These are phyloP conservation scores for Zalophus californianus DNA, from an alignment of 2,797 vertebrate species.

Conservation along the genomic window DNA sequence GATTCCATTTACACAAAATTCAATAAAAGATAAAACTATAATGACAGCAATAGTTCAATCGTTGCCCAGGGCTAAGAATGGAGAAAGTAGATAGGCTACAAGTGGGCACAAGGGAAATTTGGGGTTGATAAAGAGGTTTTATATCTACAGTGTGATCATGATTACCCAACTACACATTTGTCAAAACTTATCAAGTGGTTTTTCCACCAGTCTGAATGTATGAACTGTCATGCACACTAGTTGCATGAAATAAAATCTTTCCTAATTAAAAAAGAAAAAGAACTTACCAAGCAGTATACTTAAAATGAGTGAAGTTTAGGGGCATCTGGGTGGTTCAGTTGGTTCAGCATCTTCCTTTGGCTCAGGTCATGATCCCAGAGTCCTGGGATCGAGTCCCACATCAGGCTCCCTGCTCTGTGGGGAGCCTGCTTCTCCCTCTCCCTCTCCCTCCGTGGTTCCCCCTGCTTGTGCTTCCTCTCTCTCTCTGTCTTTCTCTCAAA, in stretches of 20 bases:
- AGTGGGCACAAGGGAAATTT: too few species aligned
- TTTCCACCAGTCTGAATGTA: background rate
- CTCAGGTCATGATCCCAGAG: too few species aligned
- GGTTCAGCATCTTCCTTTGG: too few species aligned
- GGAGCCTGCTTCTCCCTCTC: too few species aligned
- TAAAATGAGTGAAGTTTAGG: background rate
- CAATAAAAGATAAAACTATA: background rate
- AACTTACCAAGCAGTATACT: background rate
- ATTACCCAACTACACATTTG: background rate
- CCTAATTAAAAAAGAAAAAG: background rate
- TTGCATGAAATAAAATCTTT: background rate
- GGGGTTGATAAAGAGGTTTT: background rate
- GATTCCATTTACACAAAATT: background rate
- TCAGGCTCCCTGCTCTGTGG: too few species aligned
- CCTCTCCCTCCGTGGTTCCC: too few species aligned
- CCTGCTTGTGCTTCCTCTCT: too few species aligned
- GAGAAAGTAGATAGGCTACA: background rate
- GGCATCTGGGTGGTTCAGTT: background rate
- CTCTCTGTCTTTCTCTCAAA: background rate
- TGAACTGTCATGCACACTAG: background rate
- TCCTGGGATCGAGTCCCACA: too few species aligned
- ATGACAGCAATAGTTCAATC: background rate
- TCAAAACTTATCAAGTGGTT: background rate
- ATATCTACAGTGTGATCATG: background rate
- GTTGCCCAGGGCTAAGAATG: background rate